Percentiles rank a stretch among this genome's conserved stretches.
Evolutionary conservation across 30 jellyfish, hydroid and myxozoan species (phyloP).

Genomic region (Morbakka virulenta): DNA sequence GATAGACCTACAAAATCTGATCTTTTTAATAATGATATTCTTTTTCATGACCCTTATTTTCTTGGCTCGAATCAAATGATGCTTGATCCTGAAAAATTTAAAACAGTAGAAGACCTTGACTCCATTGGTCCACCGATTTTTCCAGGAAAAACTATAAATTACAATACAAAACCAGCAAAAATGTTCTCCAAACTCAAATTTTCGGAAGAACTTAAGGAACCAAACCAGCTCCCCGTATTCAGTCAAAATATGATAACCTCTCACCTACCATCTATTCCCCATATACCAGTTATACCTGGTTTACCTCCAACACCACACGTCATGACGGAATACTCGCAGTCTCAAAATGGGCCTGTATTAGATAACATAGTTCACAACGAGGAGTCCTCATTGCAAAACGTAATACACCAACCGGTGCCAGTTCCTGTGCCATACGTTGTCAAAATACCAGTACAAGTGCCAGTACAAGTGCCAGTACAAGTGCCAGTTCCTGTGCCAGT

Average conservation of each 20-base stretch:
- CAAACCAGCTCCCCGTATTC: too few species aligned
- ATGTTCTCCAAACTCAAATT: too few species aligned
- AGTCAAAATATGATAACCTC: too few species aligned
- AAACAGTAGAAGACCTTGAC: slow-evolving; percentile 61
- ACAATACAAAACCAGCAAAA: not conserved
- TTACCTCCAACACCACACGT: too few species aligned
- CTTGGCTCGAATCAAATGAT: slow-evolving; percentile 65
- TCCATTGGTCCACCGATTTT: slow-evolving; percentile 73
- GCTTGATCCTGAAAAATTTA: slow-evolving; percentile 52
- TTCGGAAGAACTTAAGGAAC: too few species aligned
- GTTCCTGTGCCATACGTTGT: not conserved
- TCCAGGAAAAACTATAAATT: slow-evolving; percentile 55
- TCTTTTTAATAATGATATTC: not conserved
- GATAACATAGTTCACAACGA: too few species aligned
- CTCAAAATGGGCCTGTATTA: too few species aligned
- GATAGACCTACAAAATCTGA: slow-evolving; percentile 15
- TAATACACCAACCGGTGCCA: not conserved
- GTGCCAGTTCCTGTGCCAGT: not conserved
- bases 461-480: not conserved
- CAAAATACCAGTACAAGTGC: not conserved
- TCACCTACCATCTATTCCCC: too few species aligned
- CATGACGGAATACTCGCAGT: too few species aligned
- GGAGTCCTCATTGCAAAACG: too few species aligned
- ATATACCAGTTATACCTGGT: too few species aligned
- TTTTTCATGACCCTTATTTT: slow-evolving; percentile 66